Conservation (phyloP, 2,888 invertebrate genomes). For the Drosophila cracens region DNA sequence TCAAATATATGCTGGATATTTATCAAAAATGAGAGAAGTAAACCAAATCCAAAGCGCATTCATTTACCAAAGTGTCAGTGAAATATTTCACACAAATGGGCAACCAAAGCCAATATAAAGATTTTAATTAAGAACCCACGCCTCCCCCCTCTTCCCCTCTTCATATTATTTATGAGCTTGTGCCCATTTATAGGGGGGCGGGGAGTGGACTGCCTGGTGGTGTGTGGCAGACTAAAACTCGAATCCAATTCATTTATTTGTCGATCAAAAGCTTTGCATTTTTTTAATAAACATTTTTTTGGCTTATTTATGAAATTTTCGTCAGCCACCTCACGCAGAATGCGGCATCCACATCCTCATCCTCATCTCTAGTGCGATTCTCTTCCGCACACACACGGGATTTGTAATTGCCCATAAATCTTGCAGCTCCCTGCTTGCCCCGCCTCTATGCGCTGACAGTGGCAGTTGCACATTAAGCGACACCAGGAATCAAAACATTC, state of each 20-base stretch:
- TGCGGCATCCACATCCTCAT: conserved; percentile 17
- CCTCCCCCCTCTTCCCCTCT: background rate
- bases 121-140: conserved; percentile 67
- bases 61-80: conserved; percentile 51
- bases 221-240: conserved; percentile 1
- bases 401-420: conserved; percentile 76
- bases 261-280: conserved; percentile 54
- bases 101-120: conserved; percentile 51
- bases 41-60: conserved; percentile 42
- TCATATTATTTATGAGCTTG: conserved; percentile 64
- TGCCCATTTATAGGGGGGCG: conserved; percentile 17
- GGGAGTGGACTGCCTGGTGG: background rate
- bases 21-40: conserved; percentile 35
- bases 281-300: conserved; percentile 60
- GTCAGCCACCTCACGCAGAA: background rate
- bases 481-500: conserved; percentile 71
- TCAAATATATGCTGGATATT: conserved; percentile 46
- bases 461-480: conserved; percentile 73
- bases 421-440: conserved; percentile 36
- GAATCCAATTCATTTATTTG: conserved; percentile 55
- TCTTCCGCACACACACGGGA: conserved; percentile 48
- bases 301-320: conserved; percentile 50
- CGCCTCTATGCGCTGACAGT: conserved; percentile 7
- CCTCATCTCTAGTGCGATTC: background rate
- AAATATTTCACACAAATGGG: conserved; percentile 58